Evolutionary conservation across 2,797 vertebrate species (phyloP).

Genomic region (Epinephelus awoara): DNA sequence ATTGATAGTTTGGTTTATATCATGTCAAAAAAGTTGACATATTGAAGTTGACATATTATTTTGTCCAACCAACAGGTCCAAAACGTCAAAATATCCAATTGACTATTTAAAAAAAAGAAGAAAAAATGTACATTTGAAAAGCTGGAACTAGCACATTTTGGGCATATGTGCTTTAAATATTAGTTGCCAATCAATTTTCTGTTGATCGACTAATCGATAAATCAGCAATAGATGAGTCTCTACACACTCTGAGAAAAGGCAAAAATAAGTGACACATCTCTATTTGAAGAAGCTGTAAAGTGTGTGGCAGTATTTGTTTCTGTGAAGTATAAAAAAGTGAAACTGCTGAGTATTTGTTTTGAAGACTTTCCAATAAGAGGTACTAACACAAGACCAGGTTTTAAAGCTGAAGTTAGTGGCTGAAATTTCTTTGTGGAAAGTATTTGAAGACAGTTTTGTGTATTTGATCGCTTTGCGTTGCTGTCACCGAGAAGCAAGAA

Average conservation of each 20-base stretch:
- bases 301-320: conserved; percentile 56
- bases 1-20: not conserved
- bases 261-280: not conserved
- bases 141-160: not conserved
- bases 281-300: conserved; percentile 43
- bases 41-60: not conserved
- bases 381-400: conserved; percentile 22
- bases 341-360: conserved; percentile 31
- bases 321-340: conserved; percentile 37
- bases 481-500: conserved; percentile 67
- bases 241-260: not conserved
- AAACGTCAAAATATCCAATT: not conserved
- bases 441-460: conserved; percentile 47
- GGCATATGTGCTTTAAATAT: not conserved
- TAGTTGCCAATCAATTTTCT: conserved; percentile 1
- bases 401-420: conserved; percentile 23
- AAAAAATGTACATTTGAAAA: conserved; percentile 9
- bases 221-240: conserved; percentile 9
- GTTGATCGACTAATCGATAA: not conserved
- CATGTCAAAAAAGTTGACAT: not conserved
- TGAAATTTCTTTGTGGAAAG: conserved; percentile 39
- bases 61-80: not conserved
- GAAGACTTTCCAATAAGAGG: conserved; percentile 16
- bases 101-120: not conserved
- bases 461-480: conserved; percentile 38